Evolutionary conservation across 2,113 vertebrate genomes (phyloP), one percentile per base, ranked within the genome.

Genomic region (Pelvicachromis taeniatus): DNA sequence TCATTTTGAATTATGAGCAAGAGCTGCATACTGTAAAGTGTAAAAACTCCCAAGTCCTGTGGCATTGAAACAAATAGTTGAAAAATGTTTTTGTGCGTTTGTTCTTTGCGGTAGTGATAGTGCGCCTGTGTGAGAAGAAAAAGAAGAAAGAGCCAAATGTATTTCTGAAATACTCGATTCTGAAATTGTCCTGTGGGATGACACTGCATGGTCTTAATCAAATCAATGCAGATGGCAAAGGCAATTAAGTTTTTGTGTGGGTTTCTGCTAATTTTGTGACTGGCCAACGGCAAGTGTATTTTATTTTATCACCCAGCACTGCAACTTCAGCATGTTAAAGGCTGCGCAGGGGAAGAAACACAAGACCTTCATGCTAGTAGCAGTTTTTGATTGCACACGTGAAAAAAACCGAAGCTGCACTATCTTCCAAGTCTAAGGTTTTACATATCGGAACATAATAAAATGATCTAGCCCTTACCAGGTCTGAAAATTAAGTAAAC

Each of bases 151-250:
- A 79, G 29, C 16, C 26, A 77, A 85, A 82, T 80, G 53, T 73
- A 81, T 80, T 89, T 85, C 11, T 85, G 29, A 80, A 75, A 65
- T 26, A 65, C 56, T 77, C 53, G 19, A 83, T 85, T 85, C 48
- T 85, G 35, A 81, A 86, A 52, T n/a, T 87, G 52, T 86, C 68
- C 88, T 77, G 35, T 87, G 81, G 85, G 80, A 81, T 78, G 88
- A 83, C 77, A 77, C 78, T 86, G 77, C 68, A 63, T 79, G 82
- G 81, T 87, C 79, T 83, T 80, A 80, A 82, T 88, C 77, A 88
- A 89, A 82, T 92, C 88, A 84, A 86, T 90, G 81, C 83, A 85
- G 91, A 89, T 83, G 85, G 84, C 82, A 89, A 80, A 87, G 50
- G 65, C 86, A 90, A 88, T 87, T 88, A 86, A 21, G 55, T 55